Conservation (phyloP, 2,113 vertebrate genomes). For the Eurypyga helias region DNA sequence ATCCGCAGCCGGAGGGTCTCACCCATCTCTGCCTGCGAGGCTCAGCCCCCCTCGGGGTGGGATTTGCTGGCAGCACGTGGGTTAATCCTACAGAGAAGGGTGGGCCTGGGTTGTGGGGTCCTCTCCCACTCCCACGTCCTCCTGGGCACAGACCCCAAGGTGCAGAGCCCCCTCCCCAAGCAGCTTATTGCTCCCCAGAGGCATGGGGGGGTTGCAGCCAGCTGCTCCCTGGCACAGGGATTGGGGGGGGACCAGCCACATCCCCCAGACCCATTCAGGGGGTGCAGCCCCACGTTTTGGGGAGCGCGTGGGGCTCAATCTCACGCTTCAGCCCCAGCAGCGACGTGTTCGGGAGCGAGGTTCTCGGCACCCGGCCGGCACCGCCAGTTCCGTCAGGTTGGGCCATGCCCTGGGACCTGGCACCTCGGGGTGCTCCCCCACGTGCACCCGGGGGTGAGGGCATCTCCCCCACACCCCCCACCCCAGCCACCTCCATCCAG, state of each 20-base stretch:
- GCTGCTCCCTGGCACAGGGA: not conserved
- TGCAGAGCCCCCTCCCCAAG: not conserved
- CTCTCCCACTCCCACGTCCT: not conserved
- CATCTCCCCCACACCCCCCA: fast-evolving
- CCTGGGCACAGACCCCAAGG: not conserved
- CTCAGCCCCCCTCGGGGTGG: not conserved
- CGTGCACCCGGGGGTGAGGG: fast-evolving
- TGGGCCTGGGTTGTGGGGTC: not conserved
- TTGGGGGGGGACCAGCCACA: fast-evolving
- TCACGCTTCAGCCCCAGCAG: not conserved
- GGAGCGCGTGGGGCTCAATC: fast-evolving
- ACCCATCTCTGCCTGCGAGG: not conserved
- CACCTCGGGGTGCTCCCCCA: fast-evolving
- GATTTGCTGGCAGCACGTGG: not conserved
- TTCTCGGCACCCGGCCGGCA: not conserved
- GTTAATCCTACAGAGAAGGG: not conserved
- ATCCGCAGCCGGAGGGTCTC: not conserved
- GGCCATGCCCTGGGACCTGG: not conserved
- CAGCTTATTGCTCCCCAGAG: not conserved
- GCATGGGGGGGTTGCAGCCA: not conserved
- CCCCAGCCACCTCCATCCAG: not conserved
- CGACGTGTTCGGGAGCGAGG: not conserved
- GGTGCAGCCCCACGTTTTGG: not conserved
- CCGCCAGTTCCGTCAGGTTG: not conserved
- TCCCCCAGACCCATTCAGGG: not conserved